Evolutionary conservation across 2,888 invertebrate genomes (phyloP).

Genomic region (Salpingus planirostris): DNA sequence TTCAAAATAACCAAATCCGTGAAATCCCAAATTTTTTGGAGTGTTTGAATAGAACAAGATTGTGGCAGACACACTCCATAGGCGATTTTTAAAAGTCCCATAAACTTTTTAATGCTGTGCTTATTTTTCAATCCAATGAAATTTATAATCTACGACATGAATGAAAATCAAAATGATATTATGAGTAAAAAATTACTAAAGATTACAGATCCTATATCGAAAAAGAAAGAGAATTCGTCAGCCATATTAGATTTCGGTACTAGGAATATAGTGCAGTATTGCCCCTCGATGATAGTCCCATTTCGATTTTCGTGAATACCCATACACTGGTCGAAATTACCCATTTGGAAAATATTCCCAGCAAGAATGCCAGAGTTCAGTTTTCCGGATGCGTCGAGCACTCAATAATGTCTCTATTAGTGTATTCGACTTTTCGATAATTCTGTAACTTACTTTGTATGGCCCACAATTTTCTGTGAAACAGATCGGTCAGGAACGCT

Average conservation of each 20-base stretch:
- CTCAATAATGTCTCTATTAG: background rate
- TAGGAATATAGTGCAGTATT: slow-evolving; percentile 2
- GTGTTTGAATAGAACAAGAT: background rate
- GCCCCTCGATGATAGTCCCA: slow-evolving; percentile 1
- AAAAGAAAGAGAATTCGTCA: background rate
- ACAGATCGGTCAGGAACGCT: background rate
- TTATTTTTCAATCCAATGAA: background rate
- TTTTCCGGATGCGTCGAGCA: background rate
- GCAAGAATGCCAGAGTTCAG: background rate
- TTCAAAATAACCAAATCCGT: background rate
- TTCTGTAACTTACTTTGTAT: background rate
- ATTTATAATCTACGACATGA: background rate
- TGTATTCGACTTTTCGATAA: background rate
- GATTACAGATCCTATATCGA: background rate
- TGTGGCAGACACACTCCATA: slow-evolving; percentile 3
- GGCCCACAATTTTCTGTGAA: slow-evolving; percentile 1
- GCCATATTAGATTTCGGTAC: background rate
- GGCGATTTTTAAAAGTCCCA: background rate
- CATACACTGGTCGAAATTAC: background rate
- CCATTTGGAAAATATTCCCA: background rate
- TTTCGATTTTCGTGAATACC: background rate
- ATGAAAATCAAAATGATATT: background rate
- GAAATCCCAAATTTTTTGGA: slow-evolving; percentile 1
- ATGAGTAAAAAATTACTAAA: too few species aligned
- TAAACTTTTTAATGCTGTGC: background rate